Evolutionary conservation across 2,797 vertebrate genomes (phyloP).

Genomic region (Argyrosomus regius): DNA sequence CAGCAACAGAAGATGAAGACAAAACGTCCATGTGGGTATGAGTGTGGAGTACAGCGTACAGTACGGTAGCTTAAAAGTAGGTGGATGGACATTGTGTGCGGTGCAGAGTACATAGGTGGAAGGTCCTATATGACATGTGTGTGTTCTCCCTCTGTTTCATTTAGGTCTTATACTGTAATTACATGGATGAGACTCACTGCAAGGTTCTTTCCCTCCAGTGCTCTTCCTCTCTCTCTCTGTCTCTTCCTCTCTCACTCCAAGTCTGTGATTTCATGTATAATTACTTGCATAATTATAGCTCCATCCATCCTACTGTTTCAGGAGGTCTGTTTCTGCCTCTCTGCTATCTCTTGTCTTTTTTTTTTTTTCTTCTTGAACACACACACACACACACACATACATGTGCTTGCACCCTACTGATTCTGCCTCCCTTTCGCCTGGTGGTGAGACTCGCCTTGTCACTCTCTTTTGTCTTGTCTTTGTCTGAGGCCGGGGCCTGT

Average conservation of each 20-base stretch:
- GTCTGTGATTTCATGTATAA: slow-evolving; percentile 85
- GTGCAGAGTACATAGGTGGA: slow-evolving; percentile 40
- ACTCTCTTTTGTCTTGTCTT: slow-evolving; percentile 61
- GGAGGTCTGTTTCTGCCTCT: slow-evolving; percentile 76
- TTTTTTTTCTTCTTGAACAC: slow-evolving; percentile 15
- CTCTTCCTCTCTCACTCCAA: slow-evolving; percentile 61
- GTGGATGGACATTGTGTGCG: background rate
- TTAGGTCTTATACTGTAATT: slow-evolving; percentile 82
- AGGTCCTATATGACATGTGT: slow-evolving; percentile 49
- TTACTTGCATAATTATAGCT: slow-evolving; percentile 86
- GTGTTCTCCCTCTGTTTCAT: slow-evolving; percentile 64
- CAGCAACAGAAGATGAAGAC: slow-evolving; percentile 27
- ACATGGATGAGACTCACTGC: slow-evolving; percentile 74
- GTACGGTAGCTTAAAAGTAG: background rate
- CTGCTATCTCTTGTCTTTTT: slow-evolving; percentile 50
- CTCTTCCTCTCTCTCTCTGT: slow-evolving; percentile 33
- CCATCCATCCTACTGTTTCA: slow-evolving; percentile 78
- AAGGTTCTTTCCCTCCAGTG: slow-evolving; percentile 66
- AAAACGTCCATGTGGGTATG: slow-evolving; percentile 5
- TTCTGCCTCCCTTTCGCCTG: slow-evolving; percentile 46
- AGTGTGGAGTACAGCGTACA: background rate
- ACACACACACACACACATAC: slow-evolving; percentile 16
- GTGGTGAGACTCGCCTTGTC: slow-evolving; percentile 54
- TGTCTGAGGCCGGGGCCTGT: slow-evolving; percentile 53
- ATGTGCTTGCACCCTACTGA: slow-evolving; percentile 33